Conservation (phyloP, 2,113 vertebrate genomes). For the Aepyceros melampus region DNA sequence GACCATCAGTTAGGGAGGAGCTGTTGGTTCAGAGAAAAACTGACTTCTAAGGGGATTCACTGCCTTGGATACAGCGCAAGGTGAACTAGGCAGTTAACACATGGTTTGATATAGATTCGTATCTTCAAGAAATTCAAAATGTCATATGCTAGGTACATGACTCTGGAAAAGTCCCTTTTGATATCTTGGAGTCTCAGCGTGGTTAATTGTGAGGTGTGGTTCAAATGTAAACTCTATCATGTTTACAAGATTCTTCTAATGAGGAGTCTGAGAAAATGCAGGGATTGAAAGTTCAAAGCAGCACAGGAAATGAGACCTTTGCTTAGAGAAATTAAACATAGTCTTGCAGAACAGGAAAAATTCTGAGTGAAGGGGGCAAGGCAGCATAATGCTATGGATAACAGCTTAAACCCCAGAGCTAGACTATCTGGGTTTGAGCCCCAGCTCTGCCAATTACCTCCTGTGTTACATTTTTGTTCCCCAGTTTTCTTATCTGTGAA, state of each 20-base stretch:
- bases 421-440: not conserved
- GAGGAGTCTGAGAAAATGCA: not conserved
- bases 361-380: not conserved
- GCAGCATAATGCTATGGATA: not conserved
- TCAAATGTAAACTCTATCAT: not conserved
- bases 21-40: not conserved
- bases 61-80: not conserved
- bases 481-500: not conserved
- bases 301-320: not conserved
- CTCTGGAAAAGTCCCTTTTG: not conserved
- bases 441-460: not conserved
- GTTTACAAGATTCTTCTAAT: not conserved
- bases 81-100: not conserved
- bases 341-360: not conserved
- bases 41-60: not conserved
- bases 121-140: not conserved
- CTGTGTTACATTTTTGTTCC: not conserved
- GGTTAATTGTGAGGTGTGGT: not conserved
- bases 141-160: not conserved
- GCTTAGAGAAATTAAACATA: not conserved
- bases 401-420: not conserved
- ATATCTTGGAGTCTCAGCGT: not conserved
- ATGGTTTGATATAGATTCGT: not conserved
- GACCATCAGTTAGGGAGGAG: not conserved
- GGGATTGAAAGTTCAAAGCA: not conserved